These are phyloP conservation scores for Menidia beryllina DNA, from an alignment of 2,113 vertebrate species.

Conservation along the genomic window DNA sequence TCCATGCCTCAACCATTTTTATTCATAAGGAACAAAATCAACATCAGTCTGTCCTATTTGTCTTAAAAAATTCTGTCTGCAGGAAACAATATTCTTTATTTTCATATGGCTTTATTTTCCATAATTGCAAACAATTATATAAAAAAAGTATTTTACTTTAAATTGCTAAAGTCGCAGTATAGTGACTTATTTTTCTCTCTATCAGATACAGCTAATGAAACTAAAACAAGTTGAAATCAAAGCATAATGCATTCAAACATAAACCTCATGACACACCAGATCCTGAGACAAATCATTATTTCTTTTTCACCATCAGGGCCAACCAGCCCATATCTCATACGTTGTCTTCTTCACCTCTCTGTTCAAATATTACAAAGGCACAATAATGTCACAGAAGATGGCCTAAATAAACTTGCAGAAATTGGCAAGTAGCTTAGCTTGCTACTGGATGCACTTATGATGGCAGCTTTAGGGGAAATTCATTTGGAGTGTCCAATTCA, in stretches of 20 bases:
- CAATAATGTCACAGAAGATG: conserved; percentile 35
- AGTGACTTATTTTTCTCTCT: not conserved
- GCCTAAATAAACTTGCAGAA: conserved; percentile 50
- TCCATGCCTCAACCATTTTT: too few species aligned
- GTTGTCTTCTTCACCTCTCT: conserved; percentile 21
- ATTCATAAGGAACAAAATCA: not conserved
- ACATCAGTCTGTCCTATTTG: not conserved
- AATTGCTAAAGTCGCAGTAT: not conserved
- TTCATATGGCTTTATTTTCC: too few species aligned
- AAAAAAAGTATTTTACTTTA: too few species aligned
- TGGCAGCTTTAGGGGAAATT: too few species aligned
- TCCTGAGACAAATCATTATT: too few species aligned
- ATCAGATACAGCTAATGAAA: not conserved
- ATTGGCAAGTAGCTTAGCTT: too few species aligned
- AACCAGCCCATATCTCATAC: conserved; percentile 55
- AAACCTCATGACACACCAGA: too few species aligned
- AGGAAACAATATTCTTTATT: too few species aligned
- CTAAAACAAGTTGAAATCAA: not conserved
- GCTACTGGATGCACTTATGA: too few species aligned
- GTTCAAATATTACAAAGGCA: conserved; percentile 55
- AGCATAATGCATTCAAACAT: not conserved
- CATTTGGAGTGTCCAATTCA: too few species aligned
- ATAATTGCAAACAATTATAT: too few species aligned
- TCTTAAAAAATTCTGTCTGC: too few species aligned
- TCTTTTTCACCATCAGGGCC: conserved; percentile 30